phyloP scores from a whole-genome alignment of 2,888 invertebrate genomes.

The Dasypolia templi region DNA sequence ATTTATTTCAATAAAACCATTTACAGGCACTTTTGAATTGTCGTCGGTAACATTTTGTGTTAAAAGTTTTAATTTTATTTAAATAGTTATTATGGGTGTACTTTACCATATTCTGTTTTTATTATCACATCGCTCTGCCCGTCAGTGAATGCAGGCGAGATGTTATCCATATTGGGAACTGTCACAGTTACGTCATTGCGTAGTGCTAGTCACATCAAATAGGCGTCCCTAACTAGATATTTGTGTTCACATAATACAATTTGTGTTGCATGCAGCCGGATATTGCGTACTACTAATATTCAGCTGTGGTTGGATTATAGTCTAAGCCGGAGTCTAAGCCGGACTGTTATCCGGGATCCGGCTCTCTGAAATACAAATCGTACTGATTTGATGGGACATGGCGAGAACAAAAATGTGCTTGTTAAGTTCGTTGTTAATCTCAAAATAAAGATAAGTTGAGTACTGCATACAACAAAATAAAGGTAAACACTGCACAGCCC shows the following conservation, averaged over 20 bases:
- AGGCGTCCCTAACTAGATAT: background rate
- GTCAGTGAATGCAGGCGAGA: no score
- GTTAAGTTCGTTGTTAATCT: background rate
- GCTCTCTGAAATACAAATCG: background rate
- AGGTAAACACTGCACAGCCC: no score
- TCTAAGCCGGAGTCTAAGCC: background rate
- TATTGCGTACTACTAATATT: background rate
- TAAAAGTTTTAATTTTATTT: no score
- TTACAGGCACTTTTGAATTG: no score
- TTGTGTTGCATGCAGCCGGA: background rate
- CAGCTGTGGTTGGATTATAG: no score
- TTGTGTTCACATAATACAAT: background rate
- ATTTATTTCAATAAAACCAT: no score
- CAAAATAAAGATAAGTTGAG: background rate
- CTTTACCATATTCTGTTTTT: no score
- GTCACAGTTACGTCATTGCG: background rate
- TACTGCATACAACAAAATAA: background rate
- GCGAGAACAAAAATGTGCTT: background rate
- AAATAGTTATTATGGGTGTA: no score
- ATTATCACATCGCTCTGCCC: no score
- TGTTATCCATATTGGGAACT: no score
- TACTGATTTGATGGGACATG: background rate
- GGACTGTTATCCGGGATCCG: background rate
- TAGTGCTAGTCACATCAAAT: background rate
- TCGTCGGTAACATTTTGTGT: no score